These are phyloP conservation scores for Volucella zonaria DNA, from an alignment of 2,888 invertebrate genomes.

Conservation along the genomic window DNA sequence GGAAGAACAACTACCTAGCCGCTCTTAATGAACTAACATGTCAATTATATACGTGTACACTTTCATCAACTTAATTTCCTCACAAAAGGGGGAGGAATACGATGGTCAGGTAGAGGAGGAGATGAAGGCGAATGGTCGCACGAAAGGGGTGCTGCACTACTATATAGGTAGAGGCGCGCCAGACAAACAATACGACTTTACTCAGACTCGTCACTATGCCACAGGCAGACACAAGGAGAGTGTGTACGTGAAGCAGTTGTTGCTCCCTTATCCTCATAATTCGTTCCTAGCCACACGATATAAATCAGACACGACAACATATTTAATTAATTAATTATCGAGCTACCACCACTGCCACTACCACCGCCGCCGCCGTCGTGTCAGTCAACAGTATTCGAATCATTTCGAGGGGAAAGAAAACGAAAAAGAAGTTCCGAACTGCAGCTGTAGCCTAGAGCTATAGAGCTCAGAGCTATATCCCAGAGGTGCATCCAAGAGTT, in stretches of 20 bases:
- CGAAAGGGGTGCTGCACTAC: slow-evolving; percentile 36
- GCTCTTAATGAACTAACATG: slow-evolving; percentile 56
- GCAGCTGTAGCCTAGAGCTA: no score
- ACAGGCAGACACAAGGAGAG: neutral
- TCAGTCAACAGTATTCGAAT: no score
- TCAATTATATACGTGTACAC: slow-evolving; percentile 54
- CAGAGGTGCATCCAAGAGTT: no score
- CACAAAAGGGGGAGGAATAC: slow-evolving; percentile 18
- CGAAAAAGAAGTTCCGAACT: no score
- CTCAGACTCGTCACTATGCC: neutral
- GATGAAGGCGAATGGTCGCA: neutral
- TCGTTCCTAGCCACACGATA: slow-evolving; percentile 55
- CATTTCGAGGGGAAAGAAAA: no score
- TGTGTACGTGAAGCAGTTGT: slow-evolving; percentile 26
- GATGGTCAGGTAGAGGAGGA: no score
- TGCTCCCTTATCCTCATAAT: slow-evolving; percentile 47
- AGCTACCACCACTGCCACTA: slow-evolving; percentile 25
- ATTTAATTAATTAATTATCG: slow-evolving; percentile 73
- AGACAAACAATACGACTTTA: slow-evolving; percentile 39
- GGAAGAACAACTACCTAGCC: slow-evolving; percentile 19
- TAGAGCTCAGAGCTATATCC: no score
- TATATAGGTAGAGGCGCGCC: slow-evolving; percentile 42
- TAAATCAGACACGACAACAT: slow-evolving; percentile 72
- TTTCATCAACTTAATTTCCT: slow-evolving; percentile 45
- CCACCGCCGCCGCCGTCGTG: neutral